These are phyloP conservation scores for Theocolax elegans DNA, from an alignment of 1,140 invertebrate genomes.

Conservation along the genomic window DNA sequence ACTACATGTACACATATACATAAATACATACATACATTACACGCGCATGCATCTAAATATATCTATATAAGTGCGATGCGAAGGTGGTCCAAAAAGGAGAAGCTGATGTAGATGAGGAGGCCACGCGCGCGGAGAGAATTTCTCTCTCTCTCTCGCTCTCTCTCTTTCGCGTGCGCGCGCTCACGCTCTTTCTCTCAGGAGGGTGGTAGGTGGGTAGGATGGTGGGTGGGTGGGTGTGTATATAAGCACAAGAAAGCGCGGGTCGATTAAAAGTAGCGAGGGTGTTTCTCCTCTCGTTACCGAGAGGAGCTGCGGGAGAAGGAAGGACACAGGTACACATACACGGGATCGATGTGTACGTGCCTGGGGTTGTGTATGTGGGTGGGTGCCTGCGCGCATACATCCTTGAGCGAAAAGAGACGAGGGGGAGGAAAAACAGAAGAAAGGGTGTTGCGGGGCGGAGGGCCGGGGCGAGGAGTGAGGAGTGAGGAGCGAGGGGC, in stretches of 20 bases:
- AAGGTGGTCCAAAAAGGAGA: conserved; percentile 57
- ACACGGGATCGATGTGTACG: no score
- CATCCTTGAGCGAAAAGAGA: neutral
- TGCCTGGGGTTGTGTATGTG: no score
- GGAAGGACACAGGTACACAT: conserved; percentile 43
- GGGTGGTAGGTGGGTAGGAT: no score
- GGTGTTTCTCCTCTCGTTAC: conserved; percentile 70
- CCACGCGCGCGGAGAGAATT: conserved; percentile 36
- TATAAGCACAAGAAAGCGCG: conserved; percentile 69
- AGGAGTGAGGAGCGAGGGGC: conserved; percentile 45
- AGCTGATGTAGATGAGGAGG: conserved; percentile 48
- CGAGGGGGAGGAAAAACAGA: conserved; percentile 46
- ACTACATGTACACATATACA: neutral
- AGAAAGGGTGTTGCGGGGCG: conserved; percentile 37
- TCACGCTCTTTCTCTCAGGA: conserved; percentile 6
- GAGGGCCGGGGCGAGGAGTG: neutral
- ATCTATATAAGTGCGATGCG: conserved; percentile 12
- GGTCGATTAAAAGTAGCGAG: conserved; percentile 70
- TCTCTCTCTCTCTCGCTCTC: no score
- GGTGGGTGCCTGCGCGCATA: neutral
- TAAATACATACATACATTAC: neutral
- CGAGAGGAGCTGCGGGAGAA: conserved; percentile 42
- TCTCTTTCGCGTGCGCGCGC: neutral
- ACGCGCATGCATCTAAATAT: neutral
- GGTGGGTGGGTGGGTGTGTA: conserved; percentile 60